Conservation (phyloP, 2,888 invertebrate species). For the Elmis aenea region DNA sequence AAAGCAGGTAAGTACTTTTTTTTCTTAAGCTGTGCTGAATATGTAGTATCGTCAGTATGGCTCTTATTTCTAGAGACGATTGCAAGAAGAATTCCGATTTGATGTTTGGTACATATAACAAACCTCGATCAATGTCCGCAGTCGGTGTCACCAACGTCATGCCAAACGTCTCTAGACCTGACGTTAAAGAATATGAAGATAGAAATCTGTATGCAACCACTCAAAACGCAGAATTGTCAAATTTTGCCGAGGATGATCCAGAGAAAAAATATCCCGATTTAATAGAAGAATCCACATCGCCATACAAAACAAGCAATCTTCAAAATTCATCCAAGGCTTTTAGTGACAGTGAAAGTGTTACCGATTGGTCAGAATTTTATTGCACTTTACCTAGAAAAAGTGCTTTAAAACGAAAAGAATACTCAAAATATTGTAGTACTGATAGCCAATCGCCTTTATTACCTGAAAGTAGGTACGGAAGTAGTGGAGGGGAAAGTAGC, state of each 20-base stretch:
- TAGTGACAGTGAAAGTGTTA: slow-evolving; percentile 43
- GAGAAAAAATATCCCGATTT: slow-evolving; percentile 41
- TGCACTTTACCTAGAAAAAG: slow-evolving; percentile 60
- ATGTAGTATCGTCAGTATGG: slow-evolving; percentile 9
- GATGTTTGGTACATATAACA: slow-evolving; percentile 46
- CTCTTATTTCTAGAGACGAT: slow-evolving; percentile 45
- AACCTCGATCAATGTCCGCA: slow-evolving; percentile 1
- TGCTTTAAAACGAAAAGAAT: slow-evolving; percentile 31
- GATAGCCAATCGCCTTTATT: slow-evolving; percentile 73
- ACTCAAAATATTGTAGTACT: slow-evolving; percentile 45
- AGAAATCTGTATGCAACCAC: slow-evolving; percentile 25
- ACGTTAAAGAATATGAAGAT: slow-evolving; percentile 32
- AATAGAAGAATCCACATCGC: slow-evolving; percentile 38
- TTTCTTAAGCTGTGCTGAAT: neutral
- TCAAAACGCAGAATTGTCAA: slow-evolving; percentile 29
- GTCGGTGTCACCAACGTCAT: slow-evolving; percentile 3
- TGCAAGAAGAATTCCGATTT: slow-evolving; percentile 41
- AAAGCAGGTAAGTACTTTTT: slow-evolving; percentile 51
- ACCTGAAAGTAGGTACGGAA: slow-evolving; percentile 64
- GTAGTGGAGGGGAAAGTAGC: slow-evolving; percentile 60
- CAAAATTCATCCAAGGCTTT: slow-evolving; percentile 32
- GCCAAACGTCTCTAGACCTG: slow-evolving; percentile 32
- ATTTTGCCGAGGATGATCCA: slow-evolving; percentile 31
- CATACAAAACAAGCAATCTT: slow-evolving; percentile 24
- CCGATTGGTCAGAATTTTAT: slow-evolving; percentile 47